Percentiles rank a stretch among this genome's conserved stretches.
phyloP scores from a whole-genome alignment of 2,113 vertebrate genomes.

The Mormoops blainvillei region DNA sequence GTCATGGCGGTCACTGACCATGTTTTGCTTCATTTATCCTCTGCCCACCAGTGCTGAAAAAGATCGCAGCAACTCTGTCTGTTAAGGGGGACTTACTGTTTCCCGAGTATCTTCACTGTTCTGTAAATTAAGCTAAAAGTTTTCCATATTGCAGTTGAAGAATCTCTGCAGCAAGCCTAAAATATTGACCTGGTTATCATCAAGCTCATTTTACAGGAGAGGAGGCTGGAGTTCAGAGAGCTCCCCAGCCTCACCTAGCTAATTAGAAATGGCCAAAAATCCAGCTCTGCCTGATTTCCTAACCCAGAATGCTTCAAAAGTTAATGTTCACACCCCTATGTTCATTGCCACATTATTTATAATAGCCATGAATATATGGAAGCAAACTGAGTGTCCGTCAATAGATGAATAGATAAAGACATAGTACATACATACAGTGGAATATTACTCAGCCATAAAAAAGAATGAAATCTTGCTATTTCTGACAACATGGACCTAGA shows the following conservation, averaged over 20 bases:
- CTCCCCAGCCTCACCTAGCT: neutral
- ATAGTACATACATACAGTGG: neutral
- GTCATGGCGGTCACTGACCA: neutral
- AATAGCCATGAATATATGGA: neutral
- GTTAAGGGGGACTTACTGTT: neutral
- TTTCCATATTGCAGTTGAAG: neutral
- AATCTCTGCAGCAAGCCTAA: neutral
- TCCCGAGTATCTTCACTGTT: neutral
- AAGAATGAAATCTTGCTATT: neutral
- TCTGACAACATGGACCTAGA: neutral
- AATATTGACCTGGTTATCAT: neutral
- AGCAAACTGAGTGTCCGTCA: neutral
- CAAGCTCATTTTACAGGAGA: neutral
- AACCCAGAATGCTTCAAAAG: neutral
- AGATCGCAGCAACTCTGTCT: neutral
- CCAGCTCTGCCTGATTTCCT: neutral
- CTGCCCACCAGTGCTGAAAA: neutral
- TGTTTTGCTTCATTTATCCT: neutral
- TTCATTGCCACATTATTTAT: neutral
- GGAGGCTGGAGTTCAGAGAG: neutral
- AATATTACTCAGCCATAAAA: neutral
- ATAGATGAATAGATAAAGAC: neutral
- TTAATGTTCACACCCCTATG: neutral
- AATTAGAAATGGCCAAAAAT: neutral
- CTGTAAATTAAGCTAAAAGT: neutral